Evolutionary conservation across 2,113 vertebrate species (phyloP).

Genomic region (Poeciliopsis turrubarensis): DNA sequence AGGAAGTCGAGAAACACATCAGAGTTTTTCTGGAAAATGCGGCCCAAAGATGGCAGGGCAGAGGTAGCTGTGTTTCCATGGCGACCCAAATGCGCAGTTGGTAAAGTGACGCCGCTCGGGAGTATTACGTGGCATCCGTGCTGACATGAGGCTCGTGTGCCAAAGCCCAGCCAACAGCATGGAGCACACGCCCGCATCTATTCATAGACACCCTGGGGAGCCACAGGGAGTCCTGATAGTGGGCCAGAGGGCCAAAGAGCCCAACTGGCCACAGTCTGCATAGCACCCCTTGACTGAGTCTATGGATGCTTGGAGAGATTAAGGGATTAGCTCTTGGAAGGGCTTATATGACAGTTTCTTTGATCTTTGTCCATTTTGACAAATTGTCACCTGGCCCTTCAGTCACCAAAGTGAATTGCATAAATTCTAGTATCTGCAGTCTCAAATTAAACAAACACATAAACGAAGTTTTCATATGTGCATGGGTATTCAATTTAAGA

Average conservation of each 20-base stretch:
- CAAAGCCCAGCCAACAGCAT: constrained; percentile 68
- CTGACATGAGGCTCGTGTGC: constrained; percentile 70
- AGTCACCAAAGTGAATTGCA: constrained; percentile 22
- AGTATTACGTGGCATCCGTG: constrained; percentile 49
- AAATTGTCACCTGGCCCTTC: constrained; percentile 47
- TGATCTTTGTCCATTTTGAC: constrained; percentile 55
- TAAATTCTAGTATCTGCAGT: constrained; percentile 1
- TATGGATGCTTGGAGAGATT: constrained; percentile 13
- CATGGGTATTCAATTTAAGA: neutral
- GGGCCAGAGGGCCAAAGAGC: constrained; percentile 36
- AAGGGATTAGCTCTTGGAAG: constrained; percentile 14
- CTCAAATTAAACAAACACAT: neutral
- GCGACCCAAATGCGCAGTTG: constrained; percentile 72
- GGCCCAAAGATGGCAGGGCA: constrained; percentile 62
- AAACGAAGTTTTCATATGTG: neutral
- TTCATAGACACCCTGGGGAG: constrained; percentile 73
- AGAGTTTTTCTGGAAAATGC: constrained; percentile 50
- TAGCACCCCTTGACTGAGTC: constrained; percentile 24
- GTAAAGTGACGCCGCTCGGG: constrained; percentile 72
- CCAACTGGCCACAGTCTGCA: constrained; percentile 11
- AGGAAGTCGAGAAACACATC: constrained; percentile 9
- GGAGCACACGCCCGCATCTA: constrained; percentile 68
- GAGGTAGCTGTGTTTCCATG: constrained; percentile 77
- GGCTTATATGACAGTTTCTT: constrained; percentile 40
- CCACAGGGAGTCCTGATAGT: constrained; percentile 44